Conservation (phyloP, 2,797 vertebrate genomes). For the Hemibagrus guttatus region DNA sequence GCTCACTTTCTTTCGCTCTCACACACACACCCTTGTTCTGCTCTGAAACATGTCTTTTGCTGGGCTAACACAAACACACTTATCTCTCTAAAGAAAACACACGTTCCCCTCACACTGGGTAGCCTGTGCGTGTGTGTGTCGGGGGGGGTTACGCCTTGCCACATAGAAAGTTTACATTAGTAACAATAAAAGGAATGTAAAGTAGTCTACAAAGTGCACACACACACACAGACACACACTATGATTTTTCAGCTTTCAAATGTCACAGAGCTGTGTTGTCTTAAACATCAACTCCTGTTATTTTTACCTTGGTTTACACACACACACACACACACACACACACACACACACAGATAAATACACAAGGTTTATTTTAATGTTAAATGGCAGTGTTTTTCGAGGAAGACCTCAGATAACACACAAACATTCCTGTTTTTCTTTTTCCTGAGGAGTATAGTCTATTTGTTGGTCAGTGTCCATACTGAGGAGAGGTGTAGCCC, state of each 20-base stretch:
- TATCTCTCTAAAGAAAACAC: constrained; percentile 61
- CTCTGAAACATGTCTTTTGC: constrained; percentile 56
- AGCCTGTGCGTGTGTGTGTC: constrained; percentile 36
- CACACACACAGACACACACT: constrained; percentile 30
- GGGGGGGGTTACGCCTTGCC: constrained; percentile 34
- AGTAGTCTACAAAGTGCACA: constrained; percentile 50
- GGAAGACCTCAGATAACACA: constrained; percentile 14
- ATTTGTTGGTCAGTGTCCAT: constrained; percentile 45
- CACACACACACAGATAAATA: constrained; percentile 29
- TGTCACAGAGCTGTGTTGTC: constrained; percentile 50
- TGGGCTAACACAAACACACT: constrained; percentile 60
- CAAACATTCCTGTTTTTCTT: constrained; percentile 50
- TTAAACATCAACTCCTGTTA: constrained; percentile 63
- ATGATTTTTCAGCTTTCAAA: constrained; percentile 38
- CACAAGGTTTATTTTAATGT: constrained; percentile 44
- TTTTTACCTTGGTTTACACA: constrained; percentile 60
- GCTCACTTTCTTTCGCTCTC: constrained; percentile 24
- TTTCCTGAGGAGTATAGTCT: constrained; percentile 43
- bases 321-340: constrained; percentile 14
- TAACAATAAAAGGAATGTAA: constrained; percentile 55
- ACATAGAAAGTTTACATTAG: constrained; percentile 55
- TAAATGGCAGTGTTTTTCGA: constrained; percentile 29
- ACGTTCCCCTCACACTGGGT: constrained; percentile 48
- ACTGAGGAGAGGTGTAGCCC: constrained; percentile 31
- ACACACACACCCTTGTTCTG: constrained; percentile 20